Conservation (phyloP, 2,797 vertebrate species). For the Menidia menidia region DNA sequence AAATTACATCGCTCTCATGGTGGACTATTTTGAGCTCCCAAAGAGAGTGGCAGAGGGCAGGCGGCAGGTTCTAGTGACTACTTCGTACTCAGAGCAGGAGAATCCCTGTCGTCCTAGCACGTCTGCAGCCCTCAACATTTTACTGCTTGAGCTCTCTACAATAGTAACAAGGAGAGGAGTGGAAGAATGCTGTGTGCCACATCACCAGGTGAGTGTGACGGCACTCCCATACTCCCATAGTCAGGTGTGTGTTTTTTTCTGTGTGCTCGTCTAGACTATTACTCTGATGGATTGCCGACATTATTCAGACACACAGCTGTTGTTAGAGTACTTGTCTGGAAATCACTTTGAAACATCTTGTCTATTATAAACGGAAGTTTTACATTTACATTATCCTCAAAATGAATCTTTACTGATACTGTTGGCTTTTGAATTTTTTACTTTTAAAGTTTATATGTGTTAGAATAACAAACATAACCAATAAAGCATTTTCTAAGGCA, state of each 20-base stretch:
- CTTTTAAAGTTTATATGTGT: not conserved
- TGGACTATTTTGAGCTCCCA: conserved; percentile 88
- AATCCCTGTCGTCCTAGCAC: conserved; percentile 69
- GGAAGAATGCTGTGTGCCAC: conserved; percentile 84
- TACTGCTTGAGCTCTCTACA: conserved; percentile 58
- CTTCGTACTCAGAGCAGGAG: conserved; percentile 74
- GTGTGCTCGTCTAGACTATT: conserved; percentile 51
- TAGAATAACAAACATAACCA: not conserved
- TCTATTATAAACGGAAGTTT: not conserved
- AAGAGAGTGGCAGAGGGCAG: conserved; percentile 84
- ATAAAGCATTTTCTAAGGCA: not conserved
- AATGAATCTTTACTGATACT: not conserved
- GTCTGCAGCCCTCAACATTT: conserved; percentile 65
- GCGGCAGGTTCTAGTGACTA: conserved; percentile 80
- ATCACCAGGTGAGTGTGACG: conserved; percentile 81
- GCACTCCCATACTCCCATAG: conserved; percentile 49
- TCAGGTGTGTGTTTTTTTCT: conserved; percentile 62
- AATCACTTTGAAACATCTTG: conserved; percentile 13
- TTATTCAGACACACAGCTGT: conserved; percentile 57
- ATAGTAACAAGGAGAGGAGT: conserved; percentile 69
- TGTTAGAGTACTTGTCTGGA: conserved; percentile 39
- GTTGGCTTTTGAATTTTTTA: not conserved
- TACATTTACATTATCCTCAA: not conserved
- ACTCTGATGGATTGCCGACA: conserved; percentile 23
- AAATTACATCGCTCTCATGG: conserved; percentile 87